phyloP scores from a whole-genome alignment of 1,140 invertebrate genomes.

The Meloidogyne exigua region DNA sequence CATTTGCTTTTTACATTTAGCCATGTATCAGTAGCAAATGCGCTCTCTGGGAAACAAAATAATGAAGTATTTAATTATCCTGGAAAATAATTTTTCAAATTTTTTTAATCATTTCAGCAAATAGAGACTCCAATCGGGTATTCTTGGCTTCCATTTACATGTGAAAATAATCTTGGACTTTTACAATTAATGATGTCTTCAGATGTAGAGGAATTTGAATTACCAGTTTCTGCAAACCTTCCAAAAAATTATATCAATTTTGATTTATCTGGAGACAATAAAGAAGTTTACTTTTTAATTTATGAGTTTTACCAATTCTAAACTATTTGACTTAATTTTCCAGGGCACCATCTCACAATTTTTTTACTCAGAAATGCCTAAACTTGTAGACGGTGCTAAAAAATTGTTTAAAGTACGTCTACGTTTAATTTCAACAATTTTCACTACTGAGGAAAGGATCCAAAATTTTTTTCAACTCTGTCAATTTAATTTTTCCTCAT shows the following conservation, averaged over 20 bases:
- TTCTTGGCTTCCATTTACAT: slow-evolving; percentile 44
- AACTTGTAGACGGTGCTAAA: slow-evolving; percentile 42
- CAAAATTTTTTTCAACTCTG: slow-evolving; percentile 60
- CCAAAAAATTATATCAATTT: slow-evolving; percentile 35
- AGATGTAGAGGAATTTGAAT: slow-evolving; percentile 43
- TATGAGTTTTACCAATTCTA: not conserved
- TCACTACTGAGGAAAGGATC: slow-evolving; percentile 39
- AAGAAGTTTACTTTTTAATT: not conserved
- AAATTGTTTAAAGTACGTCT: slow-evolving; percentile 43
- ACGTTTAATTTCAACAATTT: slow-evolving; percentile 45
- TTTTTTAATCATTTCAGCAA: slow-evolving; percentile 20
- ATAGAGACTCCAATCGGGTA: slow-evolving; percentile 45
- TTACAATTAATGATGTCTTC: slow-evolving; percentile 36
- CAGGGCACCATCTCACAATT: not conserved
- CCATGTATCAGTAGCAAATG: slow-evolving; percentile 46
- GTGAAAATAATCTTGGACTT: slow-evolving; percentile 7
- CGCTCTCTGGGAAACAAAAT: slow-evolving; percentile 31
- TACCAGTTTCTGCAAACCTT: slow-evolving; percentile 42
- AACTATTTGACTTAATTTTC: slow-evolving; percentile 3
- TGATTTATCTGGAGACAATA: not conserved
- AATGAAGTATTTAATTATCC: not conserved
- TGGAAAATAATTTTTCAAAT: not conserved
- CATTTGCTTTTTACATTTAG: slow-evolving; percentile 47
- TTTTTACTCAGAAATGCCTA: slow-evolving; percentile 24
- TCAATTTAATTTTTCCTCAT: slow-evolving; percentile 29